Conservation (phyloP, 92 coral and sea anemone genomes). For the Zoanthus sociatus region DNA sequence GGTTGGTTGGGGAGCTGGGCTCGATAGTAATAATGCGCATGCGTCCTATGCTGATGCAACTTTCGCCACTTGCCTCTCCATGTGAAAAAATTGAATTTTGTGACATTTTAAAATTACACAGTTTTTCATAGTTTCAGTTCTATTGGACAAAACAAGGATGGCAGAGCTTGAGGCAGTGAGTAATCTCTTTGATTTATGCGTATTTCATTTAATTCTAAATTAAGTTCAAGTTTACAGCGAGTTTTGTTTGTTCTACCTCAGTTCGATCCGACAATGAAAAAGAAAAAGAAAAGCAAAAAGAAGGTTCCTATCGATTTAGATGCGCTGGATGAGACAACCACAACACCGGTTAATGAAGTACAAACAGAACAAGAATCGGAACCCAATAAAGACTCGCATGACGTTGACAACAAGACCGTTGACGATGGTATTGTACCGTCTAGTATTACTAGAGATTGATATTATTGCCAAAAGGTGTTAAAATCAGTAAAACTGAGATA, state of each 20-base stretch:
- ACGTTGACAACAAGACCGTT: conserved; percentile 57
- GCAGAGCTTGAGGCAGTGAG: conserved; percentile 89
- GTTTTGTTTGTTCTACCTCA: background rate
- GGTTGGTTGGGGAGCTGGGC: conserved; percentile 4
- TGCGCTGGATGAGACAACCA: conserved; percentile 70
- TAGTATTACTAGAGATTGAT: too few species aligned
- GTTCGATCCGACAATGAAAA: conserved; percentile 88
- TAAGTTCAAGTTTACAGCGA: background rate
- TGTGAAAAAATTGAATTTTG: conserved; percentile 49
- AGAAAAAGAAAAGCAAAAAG: conserved; percentile 94
- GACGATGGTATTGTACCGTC: conserved; percentile 43
- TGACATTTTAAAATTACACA: background rate
- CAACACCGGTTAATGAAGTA: conserved; percentile 62
- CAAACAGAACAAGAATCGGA: conserved; percentile 65
- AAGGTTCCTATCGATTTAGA: conserved; percentile 84
- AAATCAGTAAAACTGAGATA: too few species aligned
- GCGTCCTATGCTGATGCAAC: conserved; percentile 95
- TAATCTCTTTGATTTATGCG: background rate
- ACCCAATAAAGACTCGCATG: conserved; percentile 45
- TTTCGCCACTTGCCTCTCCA: conserved; percentile 13
- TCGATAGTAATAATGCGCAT: conserved; percentile 59
- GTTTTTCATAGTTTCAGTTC: background rate
- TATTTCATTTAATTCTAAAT: background rate
- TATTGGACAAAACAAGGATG: conserved; percentile 54
- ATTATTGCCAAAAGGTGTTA: too few species aligned